These are phyloP conservation scores for Drosophila macrospina DNA, from an alignment of 2,888 invertebrate species.

Conservation along the genomic window DNA sequence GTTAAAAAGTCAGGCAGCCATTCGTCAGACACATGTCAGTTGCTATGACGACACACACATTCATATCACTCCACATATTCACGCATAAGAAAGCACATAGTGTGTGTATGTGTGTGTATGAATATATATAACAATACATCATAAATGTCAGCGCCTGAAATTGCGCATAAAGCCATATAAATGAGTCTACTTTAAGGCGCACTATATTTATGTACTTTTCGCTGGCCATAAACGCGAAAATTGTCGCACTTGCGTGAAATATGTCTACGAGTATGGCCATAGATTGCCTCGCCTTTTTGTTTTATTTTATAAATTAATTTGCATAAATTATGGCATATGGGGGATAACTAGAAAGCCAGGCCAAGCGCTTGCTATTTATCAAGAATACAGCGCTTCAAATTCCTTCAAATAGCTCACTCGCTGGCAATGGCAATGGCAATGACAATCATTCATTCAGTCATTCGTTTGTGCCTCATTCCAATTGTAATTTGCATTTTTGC, in stretches of 20 bases:
- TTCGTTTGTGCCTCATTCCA: slow-evolving; percentile 49
- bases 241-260: slow-evolving; percentile 75
- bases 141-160: slow-evolving; percentile 82
- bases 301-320: slow-evolving; percentile 73
- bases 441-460: slow-evolving; percentile 58
- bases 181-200: slow-evolving; percentile 77
- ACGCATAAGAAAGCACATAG: slow-evolving; percentile 1
- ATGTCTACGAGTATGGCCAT: slow-evolving; percentile 54
- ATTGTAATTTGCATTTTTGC: slow-evolving; percentile 81
- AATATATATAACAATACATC: slow-evolving; percentile 68
- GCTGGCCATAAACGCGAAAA: slow-evolving; percentile 67
- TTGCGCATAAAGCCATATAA: slow-evolving; percentile 82
- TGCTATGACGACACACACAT: slow-evolving; percentile 58
- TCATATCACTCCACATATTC: slow-evolving; percentile 13
- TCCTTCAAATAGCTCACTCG: slow-evolving; percentile 48
- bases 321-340: slow-evolving; percentile 78
- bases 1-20: slow-evolving; percentile 50
- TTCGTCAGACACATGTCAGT: slow-evolving; percentile 61
- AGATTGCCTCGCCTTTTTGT: slow-evolving; percentile 32
- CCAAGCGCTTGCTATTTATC: slow-evolving; percentile 73
- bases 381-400: slow-evolving; percentile 47
- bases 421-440: slow-evolving; percentile 54
- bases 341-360: slow-evolving; percentile 57
- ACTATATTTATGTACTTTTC: slow-evolving; percentile 74
- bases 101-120: too few relatives aligned